Conservation (phyloP, 1,140 invertebrate species). For the Ips nitidus region DNA sequence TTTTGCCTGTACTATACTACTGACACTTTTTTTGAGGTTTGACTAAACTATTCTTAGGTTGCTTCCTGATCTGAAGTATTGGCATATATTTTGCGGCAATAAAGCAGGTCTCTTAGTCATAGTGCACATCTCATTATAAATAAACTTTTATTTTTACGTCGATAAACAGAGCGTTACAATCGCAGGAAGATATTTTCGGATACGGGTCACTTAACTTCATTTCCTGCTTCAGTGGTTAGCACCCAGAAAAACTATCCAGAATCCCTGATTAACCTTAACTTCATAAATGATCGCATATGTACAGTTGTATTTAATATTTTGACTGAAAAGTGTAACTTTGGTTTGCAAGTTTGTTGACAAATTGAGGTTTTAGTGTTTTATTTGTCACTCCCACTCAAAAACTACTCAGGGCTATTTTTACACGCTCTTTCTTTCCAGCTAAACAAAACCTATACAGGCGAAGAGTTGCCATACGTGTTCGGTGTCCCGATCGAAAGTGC, state of each 20-base stretch:
- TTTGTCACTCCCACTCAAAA: no score
- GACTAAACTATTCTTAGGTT: no score
- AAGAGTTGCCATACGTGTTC: slow-evolving; percentile 89
- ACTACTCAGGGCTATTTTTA: slow-evolving; percentile 3
- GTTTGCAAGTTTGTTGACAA: no score
- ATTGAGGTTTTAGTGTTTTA: no score
- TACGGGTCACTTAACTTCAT: slow-evolving; percentile 9
- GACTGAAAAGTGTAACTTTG: slow-evolving; percentile 1
- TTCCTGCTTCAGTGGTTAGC: slow-evolving; percentile 1
- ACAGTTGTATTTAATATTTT: not conserved
- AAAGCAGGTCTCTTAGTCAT: not conserved
- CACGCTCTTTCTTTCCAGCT: slow-evolving; percentile 37
- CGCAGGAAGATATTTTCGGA: slow-evolving; percentile 3
- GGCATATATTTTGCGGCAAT: not conserved
- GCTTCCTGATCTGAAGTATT: no score
- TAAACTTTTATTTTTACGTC: slow-evolving; percentile 10
- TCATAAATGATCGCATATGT: no score
- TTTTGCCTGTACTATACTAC: no score
- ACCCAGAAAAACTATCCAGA: no score
- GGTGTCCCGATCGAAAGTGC: slow-evolving; percentile 81
- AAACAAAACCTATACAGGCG: slow-evolving; percentile 59
- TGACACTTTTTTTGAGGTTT: no score
- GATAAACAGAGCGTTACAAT: slow-evolving; percentile 12
- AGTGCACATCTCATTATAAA: slow-evolving; percentile 3
- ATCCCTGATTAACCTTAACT: no score